Conservation (phyloP, 2,797 vertebrate genomes). For the Myripristis jacobus region DNA sequence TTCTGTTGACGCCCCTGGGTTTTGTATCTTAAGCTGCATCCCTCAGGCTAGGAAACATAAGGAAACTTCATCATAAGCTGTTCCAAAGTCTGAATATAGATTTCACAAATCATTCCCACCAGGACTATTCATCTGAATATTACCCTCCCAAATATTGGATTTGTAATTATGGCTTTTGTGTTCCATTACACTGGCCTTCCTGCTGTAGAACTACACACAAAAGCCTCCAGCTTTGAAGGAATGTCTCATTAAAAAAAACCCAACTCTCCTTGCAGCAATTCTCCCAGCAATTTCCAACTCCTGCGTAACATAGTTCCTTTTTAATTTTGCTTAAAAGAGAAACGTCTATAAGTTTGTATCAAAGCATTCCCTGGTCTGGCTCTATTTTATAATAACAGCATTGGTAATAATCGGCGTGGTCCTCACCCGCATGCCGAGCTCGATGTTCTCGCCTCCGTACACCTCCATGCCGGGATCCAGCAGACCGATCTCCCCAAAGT, state of each 20-base stretch:
- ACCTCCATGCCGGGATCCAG: slow-evolving; percentile 99
- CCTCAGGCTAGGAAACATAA: slow-evolving; percentile 54
- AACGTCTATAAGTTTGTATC: slow-evolving; percentile 18
- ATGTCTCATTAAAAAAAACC: slow-evolving; percentile 53
- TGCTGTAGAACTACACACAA: slow-evolving; percentile 14
- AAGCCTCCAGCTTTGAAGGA: slow-evolving; percentile 35
- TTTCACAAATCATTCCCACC: slow-evolving; percentile 63
- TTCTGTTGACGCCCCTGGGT: slow-evolving; percentile 75
- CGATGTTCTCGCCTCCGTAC: slow-evolving; percentile 97
- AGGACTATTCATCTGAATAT: slow-evolving; percentile 58
- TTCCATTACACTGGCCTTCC: slow-evolving; percentile 25
- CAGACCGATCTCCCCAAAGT: slow-evolving; percentile 96
- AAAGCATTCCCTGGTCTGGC: slow-evolving; percentile 8
- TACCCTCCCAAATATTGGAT: slow-evolving; percentile 54
- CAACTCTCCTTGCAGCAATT: slow-evolving; percentile 39
- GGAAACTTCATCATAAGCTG: slow-evolving; percentile 70
- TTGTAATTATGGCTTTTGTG: slow-evolving; percentile 66
- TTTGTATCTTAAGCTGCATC: slow-evolving; percentile 71
- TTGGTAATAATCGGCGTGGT: neutral
- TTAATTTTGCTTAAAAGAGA: slow-evolving; percentile 29
- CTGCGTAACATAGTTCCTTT: slow-evolving; percentile 17
- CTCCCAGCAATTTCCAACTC: slow-evolving; percentile 31
- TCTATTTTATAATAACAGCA: slow-evolving; percentile 11
- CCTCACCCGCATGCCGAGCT: slow-evolving; percentile 97
- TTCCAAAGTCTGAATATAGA: slow-evolving; percentile 66